A percentile compares a stretch with the other conserved stretches of the same genome.
These are phyloP conservation scores for Danio albolineatus DNA, from an alignment of 2,797 vertebrate species.

Conservation along the genomic window DNA sequence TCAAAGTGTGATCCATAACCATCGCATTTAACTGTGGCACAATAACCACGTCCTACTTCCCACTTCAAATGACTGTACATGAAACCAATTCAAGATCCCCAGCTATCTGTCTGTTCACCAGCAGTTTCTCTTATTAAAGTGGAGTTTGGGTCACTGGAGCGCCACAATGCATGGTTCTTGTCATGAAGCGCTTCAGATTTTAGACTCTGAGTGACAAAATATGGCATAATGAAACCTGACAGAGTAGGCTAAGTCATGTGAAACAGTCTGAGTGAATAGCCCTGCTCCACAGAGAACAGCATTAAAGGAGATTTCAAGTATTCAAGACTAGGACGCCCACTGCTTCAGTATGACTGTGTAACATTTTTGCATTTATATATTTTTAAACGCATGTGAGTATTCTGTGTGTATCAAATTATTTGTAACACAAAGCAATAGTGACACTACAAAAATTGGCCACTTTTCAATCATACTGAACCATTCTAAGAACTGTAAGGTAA, in stretches of 20 bases:
- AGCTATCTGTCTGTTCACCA: neutral
- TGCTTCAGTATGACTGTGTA: too few species aligned
- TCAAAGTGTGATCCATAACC: neutral
- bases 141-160: constrained; percentile 21
- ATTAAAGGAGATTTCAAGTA: constrained; percentile 10
- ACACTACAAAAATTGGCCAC: too few species aligned
- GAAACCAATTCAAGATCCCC: neutral
- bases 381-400: too few species aligned
- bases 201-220: constrained; percentile 31
- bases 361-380: too few species aligned
- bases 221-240: constrained; percentile 45
- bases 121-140: neutral
- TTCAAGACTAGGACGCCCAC: neutral
- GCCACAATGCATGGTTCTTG: constrained; percentile 4
- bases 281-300: neutral
- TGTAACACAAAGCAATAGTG: too few species aligned
- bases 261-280: constrained; percentile 36
- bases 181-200: neutral
- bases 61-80: neutral
- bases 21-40: neutral
- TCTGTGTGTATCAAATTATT: too few species aligned
- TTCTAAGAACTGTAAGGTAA: too few species aligned
- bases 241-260: constrained; percentile 35
- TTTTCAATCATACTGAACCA: too few species aligned
- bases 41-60: neutral